These are phyloP conservation scores for Dasyprocta punctata DNA, from an alignment of 2,113 vertebrate genomes.

Conservation along the genomic window DNA sequence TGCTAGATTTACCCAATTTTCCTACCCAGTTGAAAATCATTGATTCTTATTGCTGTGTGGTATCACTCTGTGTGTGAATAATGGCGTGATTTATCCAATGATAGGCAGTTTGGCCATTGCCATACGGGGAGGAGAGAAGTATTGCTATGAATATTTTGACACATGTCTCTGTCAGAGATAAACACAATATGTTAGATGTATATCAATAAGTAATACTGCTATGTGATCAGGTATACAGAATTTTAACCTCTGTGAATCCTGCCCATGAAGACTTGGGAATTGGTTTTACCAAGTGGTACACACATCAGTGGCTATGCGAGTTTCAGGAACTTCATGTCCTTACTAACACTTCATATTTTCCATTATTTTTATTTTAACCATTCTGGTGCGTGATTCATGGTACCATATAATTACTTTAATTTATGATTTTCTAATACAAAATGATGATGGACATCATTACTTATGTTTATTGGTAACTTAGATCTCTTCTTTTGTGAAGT, in stretches of 20 bases:
- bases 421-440: not conserved
- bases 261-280: not conserved
- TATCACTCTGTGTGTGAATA: not conserved
- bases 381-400: not conserved
- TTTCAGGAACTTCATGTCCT: not conserved
- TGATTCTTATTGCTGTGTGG: not conserved
- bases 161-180: not conserved
- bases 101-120: not conserved
- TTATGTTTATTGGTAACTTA: not conserved
- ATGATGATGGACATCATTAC: not conserved
- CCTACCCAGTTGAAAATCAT: not conserved
- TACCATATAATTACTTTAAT: not conserved
- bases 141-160: not conserved
- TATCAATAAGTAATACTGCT: not conserved
- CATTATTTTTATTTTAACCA: not conserved
- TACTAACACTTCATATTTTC: not conserved
- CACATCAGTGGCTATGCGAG: not conserved
- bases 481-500: not conserved
- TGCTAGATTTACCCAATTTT: not conserved
- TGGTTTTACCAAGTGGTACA: not conserved
- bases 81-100: not conserved
- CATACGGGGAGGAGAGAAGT: not conserved
- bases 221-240: accelerated
- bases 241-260: not conserved
- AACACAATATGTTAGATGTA: not conserved